These are phyloP conservation scores for Sparus aurata DNA, from an alignment of 2,797 vertebrate species.

Conservation along the genomic window DNA sequence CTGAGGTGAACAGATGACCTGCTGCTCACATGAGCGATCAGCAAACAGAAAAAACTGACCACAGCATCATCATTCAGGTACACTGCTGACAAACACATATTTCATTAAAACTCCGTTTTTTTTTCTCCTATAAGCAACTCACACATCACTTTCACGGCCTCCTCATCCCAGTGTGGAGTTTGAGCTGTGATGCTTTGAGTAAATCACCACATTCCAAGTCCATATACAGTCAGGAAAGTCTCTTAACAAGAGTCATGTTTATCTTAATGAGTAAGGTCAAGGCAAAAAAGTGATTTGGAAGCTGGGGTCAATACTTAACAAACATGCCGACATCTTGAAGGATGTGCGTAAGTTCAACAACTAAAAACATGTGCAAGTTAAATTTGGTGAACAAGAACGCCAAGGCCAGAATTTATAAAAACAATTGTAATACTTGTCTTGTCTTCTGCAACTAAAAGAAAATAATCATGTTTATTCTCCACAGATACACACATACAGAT, in stretches of 20 bases:
- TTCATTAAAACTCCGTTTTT: constrained; percentile 5
- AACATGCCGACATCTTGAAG: background rate
- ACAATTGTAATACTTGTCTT: background rate
- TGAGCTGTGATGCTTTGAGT: constrained; percentile 51
- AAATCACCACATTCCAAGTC: constrained; percentile 73
- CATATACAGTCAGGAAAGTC: constrained; percentile 71
- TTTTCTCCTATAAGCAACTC: constrained; percentile 23
- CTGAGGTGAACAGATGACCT: constrained; percentile 61
- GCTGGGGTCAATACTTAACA: constrained; percentile 23
- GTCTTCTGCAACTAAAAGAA: background rate
- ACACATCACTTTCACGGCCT: constrained; percentile 47
- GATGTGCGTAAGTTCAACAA: background rate
- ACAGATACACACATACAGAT: background rate
- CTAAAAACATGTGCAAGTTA: background rate
- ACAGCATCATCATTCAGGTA: constrained; percentile 40
- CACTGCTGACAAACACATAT: constrained; percentile 23
- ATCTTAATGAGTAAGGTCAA: constrained; percentile 49
- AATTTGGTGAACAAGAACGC: background rate
- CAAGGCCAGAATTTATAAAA: background rate
- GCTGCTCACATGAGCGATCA: constrained; percentile 33
- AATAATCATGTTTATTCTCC: constrained; percentile 10
- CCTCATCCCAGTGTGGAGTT: constrained; percentile 16
- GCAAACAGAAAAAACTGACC: constrained; percentile 34
- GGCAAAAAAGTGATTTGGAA: constrained; percentile 36
- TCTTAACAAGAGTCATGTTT: constrained; percentile 54